Evolutionary conservation across 2,113 vertebrate species (phyloP).

Genomic region (Rhinolophus ferrumequinum): DNA sequence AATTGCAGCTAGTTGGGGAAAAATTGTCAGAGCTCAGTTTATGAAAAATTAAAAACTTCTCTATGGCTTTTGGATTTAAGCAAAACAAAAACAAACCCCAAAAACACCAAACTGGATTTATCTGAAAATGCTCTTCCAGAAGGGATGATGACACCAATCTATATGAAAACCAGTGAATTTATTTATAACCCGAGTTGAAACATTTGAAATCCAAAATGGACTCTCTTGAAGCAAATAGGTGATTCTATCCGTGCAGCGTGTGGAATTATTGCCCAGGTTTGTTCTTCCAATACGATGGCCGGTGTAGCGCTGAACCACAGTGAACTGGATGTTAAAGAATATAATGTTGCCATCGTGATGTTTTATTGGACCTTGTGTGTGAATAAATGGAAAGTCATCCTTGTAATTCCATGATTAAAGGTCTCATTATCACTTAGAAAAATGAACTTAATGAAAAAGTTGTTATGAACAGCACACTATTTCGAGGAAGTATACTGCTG

Average conservation of each 20-base stretch:
- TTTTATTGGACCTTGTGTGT: conserved; percentile 21
- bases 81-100: not conserved
- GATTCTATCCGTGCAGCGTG: accelerated
- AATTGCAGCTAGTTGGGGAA: not conserved
- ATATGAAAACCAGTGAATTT: not conserved
- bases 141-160: not conserved
- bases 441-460: conserved; percentile 37
- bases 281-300: not conserved
- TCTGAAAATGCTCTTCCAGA: not conserved
- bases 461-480: not conserved
- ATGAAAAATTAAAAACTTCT: not conserved
- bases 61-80: not conserved
- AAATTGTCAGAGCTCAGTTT: not conserved
- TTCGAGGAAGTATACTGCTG: not conserved
- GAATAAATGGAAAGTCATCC: conserved; percentile 49
- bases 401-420: conserved; percentile 42
- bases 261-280: not conserved
- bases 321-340: not conserved
- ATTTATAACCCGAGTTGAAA: conserved; percentile 10
- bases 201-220: not conserved
- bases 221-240: not conserved
- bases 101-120: not conserved
- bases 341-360: not conserved
- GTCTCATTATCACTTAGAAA: conserved; percentile 36
- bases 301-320: not conserved